phyloP scores from a whole-genome alignment of 2,888 invertebrate genomes.

The Netelia inedita region DNA sequence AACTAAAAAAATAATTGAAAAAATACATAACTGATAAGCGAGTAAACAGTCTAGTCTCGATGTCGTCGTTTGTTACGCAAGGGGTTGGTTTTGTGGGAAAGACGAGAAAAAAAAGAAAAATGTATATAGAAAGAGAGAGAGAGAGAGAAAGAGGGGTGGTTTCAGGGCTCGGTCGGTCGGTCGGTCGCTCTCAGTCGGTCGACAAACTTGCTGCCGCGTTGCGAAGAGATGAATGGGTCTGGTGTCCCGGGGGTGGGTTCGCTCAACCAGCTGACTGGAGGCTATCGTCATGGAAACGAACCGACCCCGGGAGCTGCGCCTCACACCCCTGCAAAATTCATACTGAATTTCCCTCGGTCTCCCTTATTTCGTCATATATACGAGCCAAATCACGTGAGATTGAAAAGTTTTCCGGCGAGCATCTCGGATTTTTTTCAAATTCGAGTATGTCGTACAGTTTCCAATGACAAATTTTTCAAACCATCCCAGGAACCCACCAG shows the following conservation, averaged over 20 bases:
- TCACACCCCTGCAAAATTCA: conserved; percentile 80
- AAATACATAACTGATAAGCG: conserved; percentile 28
- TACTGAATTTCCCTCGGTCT: conserved; percentile 64
- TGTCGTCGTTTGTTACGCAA: neutral
- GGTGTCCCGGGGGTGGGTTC: conserved; percentile 73
- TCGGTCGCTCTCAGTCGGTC: conserved; percentile 76
- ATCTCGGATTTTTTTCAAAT: too few relatives aligned
- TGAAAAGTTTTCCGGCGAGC: too few relatives aligned
- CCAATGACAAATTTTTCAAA: too few relatives aligned
- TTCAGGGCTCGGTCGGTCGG: conserved; percentile 66
- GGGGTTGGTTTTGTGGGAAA: conserved; percentile 9
- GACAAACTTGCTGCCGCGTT: conserved; percentile 70
- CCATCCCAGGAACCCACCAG: too few relatives aligned
- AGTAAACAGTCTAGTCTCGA: conserved; percentile 16
- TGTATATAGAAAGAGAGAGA: conserved; percentile 6
- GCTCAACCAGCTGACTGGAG: conserved; percentile 83
- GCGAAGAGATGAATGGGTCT: conserved; percentile 81
- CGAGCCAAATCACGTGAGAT: too few relatives aligned
- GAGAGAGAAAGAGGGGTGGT: conserved; percentile 32
- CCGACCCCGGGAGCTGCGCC: conserved; percentile 82
- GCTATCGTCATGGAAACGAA: conserved; percentile 82
- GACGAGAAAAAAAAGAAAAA: conserved; percentile 12
- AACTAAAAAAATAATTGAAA: neutral
- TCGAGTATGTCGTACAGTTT: too few relatives aligned
- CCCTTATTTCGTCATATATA: conserved; percentile 19